phyloP scores from a whole-genome alignment of 2,113 vertebrate genomes.

The Cephalopterus ornatus region DNA sequence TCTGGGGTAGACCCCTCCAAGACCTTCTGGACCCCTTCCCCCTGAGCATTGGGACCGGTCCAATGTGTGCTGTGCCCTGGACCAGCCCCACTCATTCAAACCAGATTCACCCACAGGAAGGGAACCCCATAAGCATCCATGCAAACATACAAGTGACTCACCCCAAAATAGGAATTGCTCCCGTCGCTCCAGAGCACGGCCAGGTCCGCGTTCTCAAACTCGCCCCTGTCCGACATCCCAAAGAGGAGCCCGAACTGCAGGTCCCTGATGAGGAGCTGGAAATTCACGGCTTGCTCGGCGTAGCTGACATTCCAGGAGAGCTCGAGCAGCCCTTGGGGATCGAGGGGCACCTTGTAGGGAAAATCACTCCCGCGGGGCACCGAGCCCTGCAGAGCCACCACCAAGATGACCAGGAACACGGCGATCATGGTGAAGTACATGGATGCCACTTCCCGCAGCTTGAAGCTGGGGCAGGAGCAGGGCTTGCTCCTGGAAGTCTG shows the following conservation, averaged over 20 bases:
- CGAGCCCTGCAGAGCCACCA: constrained; percentile 84
- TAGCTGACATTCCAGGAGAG: constrained; percentile 95
- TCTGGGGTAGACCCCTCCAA: neutral
- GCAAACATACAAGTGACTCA: constrained; percentile 36
- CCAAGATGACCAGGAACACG: constrained; percentile 85
- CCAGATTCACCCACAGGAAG: accelerated
- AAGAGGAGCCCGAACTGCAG: constrained; percentile 82
- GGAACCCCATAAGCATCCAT: neutral
- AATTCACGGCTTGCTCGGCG: constrained; percentile 71
- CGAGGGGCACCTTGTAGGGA: constrained; percentile 84
- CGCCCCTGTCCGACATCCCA: constrained; percentile 90
- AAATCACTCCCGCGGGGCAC: constrained; percentile 41
- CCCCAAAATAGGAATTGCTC: constrained; percentile 84
- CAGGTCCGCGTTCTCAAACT: constrained; percentile 85
- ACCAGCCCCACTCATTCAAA: neutral
- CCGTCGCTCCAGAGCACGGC: constrained; percentile 87
- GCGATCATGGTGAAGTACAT: constrained; percentile 88
- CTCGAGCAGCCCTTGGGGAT: constrained; percentile 80
- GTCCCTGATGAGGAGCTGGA: constrained; percentile 77
- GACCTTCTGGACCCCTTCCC: neutral
- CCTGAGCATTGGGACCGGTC: accelerated
- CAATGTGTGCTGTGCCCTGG: accelerated
- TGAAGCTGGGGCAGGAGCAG: constrained; percentile 59
- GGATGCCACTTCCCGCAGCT: constrained; percentile 80
- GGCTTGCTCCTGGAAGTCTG: constrained; percentile 15